phyloP scores from a whole-genome alignment of 2,113 vertebrate genomes.

The Protobothrops flavoviridis region DNA sequence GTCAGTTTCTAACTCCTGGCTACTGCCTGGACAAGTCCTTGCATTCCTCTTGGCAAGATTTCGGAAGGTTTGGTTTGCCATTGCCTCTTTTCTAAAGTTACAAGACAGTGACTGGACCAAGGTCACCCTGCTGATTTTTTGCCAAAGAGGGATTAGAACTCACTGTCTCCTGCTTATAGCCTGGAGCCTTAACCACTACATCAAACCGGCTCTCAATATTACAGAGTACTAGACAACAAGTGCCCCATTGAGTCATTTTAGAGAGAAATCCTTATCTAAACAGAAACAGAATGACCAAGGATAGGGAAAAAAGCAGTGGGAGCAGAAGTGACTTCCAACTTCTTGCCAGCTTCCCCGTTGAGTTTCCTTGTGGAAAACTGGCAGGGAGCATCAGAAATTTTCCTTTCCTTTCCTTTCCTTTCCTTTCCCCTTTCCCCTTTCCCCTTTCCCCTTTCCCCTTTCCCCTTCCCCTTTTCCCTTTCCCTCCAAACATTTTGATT shows the following conservation, averaged over 20 bases:
- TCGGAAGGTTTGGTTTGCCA: not conserved
- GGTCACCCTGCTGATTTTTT: not conserved
- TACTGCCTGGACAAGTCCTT: not conserved
- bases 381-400: not conserved
- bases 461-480: too few species aligned
- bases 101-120: not conserved
- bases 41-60: not conserved
- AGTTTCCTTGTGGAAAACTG: not conserved
- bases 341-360: not conserved
- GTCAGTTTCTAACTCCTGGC: not conserved
- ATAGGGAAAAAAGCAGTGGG: not conserved
- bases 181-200: not conserved
- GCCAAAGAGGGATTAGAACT: not conserved
- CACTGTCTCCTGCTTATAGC: not conserved
- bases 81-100: not conserved
- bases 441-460: too few species aligned
- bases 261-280: not conserved
- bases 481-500: too few species aligned
- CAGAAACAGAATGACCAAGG: not conserved
- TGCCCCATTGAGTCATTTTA: not conserved
- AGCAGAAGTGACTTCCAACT: not conserved
- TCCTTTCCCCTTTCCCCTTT: too few species aligned
- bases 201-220: not conserved
- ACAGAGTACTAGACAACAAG: not conserved
- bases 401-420: too few species aligned